These are phyloP conservation scores for Eupithecia tripunctaria DNA, from an alignment of 2,888 invertebrate genomes.

Conservation along the genomic window DNA sequence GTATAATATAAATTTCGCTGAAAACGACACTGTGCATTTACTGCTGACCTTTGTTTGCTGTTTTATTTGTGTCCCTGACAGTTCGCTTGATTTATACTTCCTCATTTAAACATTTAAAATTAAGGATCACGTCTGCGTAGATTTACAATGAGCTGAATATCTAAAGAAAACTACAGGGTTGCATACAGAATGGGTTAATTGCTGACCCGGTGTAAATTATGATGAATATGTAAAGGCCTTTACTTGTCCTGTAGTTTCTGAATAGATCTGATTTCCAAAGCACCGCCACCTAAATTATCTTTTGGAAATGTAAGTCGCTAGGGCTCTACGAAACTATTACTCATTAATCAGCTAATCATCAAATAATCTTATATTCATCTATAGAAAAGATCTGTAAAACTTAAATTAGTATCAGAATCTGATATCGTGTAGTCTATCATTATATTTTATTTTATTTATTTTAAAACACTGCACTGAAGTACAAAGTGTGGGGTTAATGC, in stretches of 20 bases:
- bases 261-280: background rate
- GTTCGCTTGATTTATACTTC: slow-evolving; percentile 42
- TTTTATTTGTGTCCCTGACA: slow-evolving; percentile 45
- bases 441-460: too few species aligned
- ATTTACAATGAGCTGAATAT: background rate
- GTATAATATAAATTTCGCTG: too few species aligned
- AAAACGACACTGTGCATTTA: background rate
- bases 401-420: too few species aligned
- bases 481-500: too few species aligned
- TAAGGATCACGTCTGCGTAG: background rate
- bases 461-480: too few species aligned
- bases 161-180: background rate
- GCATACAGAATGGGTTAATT: background rate
- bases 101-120: slow-evolving; percentile 24
- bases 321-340: background rate
- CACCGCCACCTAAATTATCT: background rate
- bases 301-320: background rate
- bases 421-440: too few species aligned
- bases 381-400: too few species aligned
- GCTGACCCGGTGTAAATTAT: background rate
- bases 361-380: background rate
- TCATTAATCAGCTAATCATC: background rate
- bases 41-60: slow-evolving; percentile 41
- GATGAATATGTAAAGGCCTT: background rate
- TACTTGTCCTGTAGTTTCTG: background rate